Conservation (phyloP, 1,140 invertebrate species). For the Coelopa frigida region DNA sequence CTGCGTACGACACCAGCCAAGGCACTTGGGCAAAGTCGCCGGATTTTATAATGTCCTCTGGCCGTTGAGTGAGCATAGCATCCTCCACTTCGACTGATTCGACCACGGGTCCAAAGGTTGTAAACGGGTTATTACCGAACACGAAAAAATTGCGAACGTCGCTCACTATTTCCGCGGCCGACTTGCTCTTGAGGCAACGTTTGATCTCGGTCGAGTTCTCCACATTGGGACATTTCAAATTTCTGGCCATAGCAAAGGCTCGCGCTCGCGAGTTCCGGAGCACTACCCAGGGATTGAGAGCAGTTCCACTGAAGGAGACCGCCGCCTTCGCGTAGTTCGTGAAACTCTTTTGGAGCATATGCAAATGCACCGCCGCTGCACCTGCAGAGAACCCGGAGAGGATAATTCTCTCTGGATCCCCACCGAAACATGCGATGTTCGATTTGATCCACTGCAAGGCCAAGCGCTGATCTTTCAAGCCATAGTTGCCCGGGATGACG, state of each 20-base stretch:
- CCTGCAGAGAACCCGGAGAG: conserved; percentile 53
- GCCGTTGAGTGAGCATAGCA: conserved; percentile 48
- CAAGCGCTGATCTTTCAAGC: conserved; percentile 57
- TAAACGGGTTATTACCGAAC: conserved; percentile 51
- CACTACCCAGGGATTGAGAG: conserved; percentile 37
- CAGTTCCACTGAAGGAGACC: conserved; percentile 31
- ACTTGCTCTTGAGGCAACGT: conserved; percentile 50
- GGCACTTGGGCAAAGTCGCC: conserved; percentile 48
- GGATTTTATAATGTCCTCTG: conserved; percentile 46
- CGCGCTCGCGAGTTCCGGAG: conserved; percentile 49
- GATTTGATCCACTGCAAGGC: conserved; percentile 56
- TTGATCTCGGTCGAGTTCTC: conserved; percentile 44
- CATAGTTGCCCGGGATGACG: conserved; percentile 53
- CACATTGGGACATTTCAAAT: conserved; percentile 49
- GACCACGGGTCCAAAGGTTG: conserved; percentile 52
- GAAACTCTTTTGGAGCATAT: conserved; percentile 51
- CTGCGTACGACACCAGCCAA: conserved; percentile 48
- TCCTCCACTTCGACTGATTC: conserved; percentile 35
- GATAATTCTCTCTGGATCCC: conserved; percentile 51
- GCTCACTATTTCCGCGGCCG: conserved; percentile 32
- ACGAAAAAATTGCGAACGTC: conserved; percentile 23
- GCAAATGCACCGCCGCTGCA: conserved; percentile 54
- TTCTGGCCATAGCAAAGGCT: conserved; percentile 49
- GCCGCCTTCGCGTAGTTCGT: conserved; percentile 22
- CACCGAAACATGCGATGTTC: conserved; percentile 54